Evolutionary conservation across 2,888 invertebrate genomes (phyloP), one percentile per base, ranked within the genome.

Genomic region (Pyrocoelia pectoralis): DNA sequence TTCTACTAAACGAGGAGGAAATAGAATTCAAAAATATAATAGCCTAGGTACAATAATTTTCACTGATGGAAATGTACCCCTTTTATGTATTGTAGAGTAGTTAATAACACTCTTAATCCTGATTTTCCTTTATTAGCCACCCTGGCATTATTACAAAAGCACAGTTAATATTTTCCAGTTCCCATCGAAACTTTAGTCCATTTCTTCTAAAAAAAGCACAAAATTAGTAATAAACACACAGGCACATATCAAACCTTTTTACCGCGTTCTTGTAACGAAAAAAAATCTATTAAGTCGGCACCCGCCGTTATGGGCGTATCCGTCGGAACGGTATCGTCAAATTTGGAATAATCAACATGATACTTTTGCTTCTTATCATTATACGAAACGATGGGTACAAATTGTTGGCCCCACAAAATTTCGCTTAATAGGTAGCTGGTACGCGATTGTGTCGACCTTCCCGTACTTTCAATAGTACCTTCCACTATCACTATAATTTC

Each of bases 401-500:
- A 33, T n/a, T 33, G 33, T 3, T 33, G 33, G 9, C 33, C 33
- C 33, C 33, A 33, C 33, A 33, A n/a, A n/a, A 33, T 33, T n/a
- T 33, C 33, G n/a, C 33, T 33, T 6, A 33, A n/a, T 2, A 33
- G 33, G 33, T 33, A 33, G n/a, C 33, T 33, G 9, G 33, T 33
- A 8, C 33, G 33, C 2, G 33, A 8, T n/a, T 33, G 33, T n/a
- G 33, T n/a, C n/a, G 33, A 33, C 2, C 33, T 6, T 33, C 33
- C 33, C 2, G 33, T 33, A n/a, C 33, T 33, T n/a, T 33, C 33
- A n/a, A 33, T 33, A n/a, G n/a, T 33, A 33, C 33, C 33, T n/a
- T 33, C 98, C 74, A 98, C 85, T 84, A 98, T 95, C 28, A 97
- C 96, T 65, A 98, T 95, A 71, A 98, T 94, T 81, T 98, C 98